A percentile compares a stretch with the other conserved stretches of the same genome.
Conservation (phyloP, 2,797 vertebrate genomes). For the Periophthalmus magnuspinnatus region DNA sequence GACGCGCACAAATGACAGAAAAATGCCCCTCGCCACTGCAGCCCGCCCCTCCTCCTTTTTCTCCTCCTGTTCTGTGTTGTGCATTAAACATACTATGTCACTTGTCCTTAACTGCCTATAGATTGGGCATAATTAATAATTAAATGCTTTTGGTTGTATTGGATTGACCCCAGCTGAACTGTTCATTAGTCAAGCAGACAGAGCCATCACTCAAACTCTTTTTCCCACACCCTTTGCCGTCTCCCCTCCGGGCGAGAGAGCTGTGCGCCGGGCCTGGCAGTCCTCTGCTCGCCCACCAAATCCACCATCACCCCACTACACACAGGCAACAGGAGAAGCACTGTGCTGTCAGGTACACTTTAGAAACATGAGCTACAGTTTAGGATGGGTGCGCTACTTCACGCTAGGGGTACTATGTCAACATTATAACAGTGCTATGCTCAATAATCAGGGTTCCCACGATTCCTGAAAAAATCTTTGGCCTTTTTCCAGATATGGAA, state of each 20-base stretch:
- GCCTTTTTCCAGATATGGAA: too few relatives aligned
- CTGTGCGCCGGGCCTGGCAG: constrained; percentile 38
- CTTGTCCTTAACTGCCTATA: constrained; percentile 89
- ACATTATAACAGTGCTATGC: not conserved
- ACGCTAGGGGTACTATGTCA: not conserved
- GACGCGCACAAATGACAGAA: constrained; percentile 85
- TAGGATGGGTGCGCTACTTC: not conserved
- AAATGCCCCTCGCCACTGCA: constrained; percentile 59
- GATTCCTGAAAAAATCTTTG: too few relatives aligned
- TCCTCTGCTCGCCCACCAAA: constrained; percentile 36
- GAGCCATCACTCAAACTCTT: constrained; percentile 94
- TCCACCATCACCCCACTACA: too few relatives aligned
- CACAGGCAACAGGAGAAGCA: constrained; percentile 32
- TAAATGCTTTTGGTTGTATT: constrained; percentile 96
- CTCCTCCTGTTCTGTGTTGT: constrained; percentile 66
- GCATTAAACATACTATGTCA: constrained; percentile 89
- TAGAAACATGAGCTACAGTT: constrained; percentile 24
- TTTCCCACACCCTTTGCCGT: constrained; percentile 81
- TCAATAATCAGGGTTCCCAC: not conserved
- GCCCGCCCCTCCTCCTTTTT: constrained; percentile 10
- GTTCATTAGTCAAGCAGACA: constrained; percentile 95
- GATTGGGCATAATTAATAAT: constrained; percentile 98
- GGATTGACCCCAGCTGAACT: constrained; percentile 94
- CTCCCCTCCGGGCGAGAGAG: constrained; percentile 57
- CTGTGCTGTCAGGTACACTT: constrained; percentile 29